Percentiles rank a stretch among this genome's conserved stretches.
phyloP scores from a whole-genome alignment of 2,797 vertebrate genomes.

The Tolypeutes matacus region DNA sequence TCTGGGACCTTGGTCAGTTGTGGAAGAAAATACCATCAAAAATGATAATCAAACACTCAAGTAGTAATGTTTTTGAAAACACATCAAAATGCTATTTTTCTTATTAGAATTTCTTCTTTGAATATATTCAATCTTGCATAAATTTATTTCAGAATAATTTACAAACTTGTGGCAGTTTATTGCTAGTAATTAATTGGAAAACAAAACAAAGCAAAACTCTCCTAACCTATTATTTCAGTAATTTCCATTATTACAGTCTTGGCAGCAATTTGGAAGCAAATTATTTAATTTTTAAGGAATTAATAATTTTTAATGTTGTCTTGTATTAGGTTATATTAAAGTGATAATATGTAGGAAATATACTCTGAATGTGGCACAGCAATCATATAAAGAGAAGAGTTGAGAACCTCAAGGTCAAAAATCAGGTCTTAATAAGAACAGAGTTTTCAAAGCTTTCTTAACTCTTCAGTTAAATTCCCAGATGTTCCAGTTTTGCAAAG shows the following conservation, averaged over 20 bases:
- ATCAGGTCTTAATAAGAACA: constrained; percentile 70
- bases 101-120: neutral
- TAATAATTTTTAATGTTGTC: neutral
- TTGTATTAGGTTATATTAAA: neutral
- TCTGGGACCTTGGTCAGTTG: neutral
- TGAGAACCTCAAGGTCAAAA: constrained; percentile 74
- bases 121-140: neutral
- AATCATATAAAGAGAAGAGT: constrained; percentile 68
- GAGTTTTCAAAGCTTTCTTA: constrained; percentile 76
- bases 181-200: neutral
- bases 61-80: neutral
- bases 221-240: neutral
- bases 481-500: constrained; percentile 71
- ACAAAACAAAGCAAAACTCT: neutral
- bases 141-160: neutral
- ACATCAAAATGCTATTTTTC: neutral
- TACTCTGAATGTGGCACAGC: neutral
- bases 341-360: constrained; percentile 58
- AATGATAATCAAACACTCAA: neutral
- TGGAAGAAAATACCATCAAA: neutral
- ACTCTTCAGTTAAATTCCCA: constrained; percentile 65
- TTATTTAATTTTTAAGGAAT: constrained; percentile 54
- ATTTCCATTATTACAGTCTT: neutral
- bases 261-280: neutral
- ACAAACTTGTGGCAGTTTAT: neutral